A percentile compares a stretch with the other conserved stretches of the same genome.
Evolutionary conservation across 2,797 vertebrate genomes (phyloP).

Genomic region (Pygocentrus nattereri): DNA sequence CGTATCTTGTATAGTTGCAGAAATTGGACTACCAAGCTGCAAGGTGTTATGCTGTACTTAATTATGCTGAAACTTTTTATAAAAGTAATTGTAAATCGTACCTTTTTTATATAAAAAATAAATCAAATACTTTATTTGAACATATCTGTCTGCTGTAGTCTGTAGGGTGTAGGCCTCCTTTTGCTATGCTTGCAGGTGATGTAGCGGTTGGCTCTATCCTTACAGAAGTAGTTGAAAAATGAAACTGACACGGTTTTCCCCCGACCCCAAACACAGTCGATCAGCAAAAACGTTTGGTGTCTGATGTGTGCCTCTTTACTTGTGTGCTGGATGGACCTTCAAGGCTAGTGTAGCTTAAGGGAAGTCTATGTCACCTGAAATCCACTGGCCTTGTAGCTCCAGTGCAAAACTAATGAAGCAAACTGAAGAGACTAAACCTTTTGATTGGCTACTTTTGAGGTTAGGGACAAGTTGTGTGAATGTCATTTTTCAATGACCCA

Average conservation of each 20-base stretch:
- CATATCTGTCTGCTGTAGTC: constrained; percentile 62
- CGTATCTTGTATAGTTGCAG: constrained; percentile 97
- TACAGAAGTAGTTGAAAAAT: neutral
- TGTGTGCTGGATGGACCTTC: neutral
- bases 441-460: too few relatives aligned
- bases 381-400: neutral
- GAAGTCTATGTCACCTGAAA: neutral
- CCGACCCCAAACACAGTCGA: neutral
- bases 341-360: neutral
- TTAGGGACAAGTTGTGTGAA: too few relatives aligned
- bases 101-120: constrained; percentile 97
- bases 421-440: too few relatives aligned
- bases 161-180: neutral
- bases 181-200: constrained; percentile 13
- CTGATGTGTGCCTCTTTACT: too few relatives aligned
- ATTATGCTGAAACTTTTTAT: constrained; percentile 99
- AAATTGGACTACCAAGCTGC: constrained; percentile 86
- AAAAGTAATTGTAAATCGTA: constrained; percentile 99
- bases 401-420: neutral
- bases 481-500: too few relatives aligned
- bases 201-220: constrained; percentile 16
- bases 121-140: constrained; percentile 94
- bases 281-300: neutral
- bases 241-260: neutral
- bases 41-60: constrained; percentile 98